These are phyloP conservation scores for Horisme vitalbata DNA, from an alignment of 2,888 invertebrate species.

Conservation along the genomic window DNA sequence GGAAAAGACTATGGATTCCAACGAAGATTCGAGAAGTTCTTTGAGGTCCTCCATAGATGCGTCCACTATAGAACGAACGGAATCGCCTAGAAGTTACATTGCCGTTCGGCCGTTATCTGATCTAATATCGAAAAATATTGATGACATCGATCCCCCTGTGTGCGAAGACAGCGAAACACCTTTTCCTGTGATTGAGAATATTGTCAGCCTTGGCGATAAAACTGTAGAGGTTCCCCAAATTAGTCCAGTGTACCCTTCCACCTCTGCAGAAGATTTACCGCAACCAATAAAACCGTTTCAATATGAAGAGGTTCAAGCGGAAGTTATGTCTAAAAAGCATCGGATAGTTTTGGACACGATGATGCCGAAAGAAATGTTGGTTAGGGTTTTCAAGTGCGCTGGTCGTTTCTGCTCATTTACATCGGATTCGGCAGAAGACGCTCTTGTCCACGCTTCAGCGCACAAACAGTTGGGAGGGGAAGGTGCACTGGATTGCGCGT, in stretches of 20 bases:
- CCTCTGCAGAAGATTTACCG: conserved; percentile 24
- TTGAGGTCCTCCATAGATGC: conserved; percentile 8
- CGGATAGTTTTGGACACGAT: conserved; percentile 70
- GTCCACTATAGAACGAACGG: conserved; percentile 23
- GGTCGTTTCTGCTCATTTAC: conserved; percentile 70
- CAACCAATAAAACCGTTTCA: conserved; percentile 38
- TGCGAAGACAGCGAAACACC: conserved; percentile 25
- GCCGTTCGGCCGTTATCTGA: conserved; percentile 69
- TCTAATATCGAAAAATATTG: conserved; percentile 48
- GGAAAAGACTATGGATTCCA: conserved; percentile 37
- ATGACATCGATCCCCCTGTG: conserved; percentile 7
- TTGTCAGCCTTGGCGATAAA: conserved; percentile 73
- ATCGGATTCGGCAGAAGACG: conserved; percentile 59
- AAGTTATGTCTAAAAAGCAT: conserved; percentile 64
- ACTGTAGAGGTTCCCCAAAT: conserved; percentile 33
- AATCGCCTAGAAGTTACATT: conserved; percentile 46
- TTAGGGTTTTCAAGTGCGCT: conserved; percentile 71
- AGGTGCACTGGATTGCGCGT: conserved; percentile 81
- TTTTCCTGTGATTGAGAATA: conserved; percentile 76
- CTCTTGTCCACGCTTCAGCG: conserved; percentile 63
- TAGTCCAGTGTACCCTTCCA: conserved; percentile 40
- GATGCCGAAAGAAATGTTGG: conserved; percentile 70
- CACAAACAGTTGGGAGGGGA: conserved; percentile 59
- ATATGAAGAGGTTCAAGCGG: conserved; percentile 63
- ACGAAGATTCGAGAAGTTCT: conserved; percentile 14